phyloP scores from a whole-genome alignment of 2,797 vertebrate species.

The Enteromius mattozi region DNA sequence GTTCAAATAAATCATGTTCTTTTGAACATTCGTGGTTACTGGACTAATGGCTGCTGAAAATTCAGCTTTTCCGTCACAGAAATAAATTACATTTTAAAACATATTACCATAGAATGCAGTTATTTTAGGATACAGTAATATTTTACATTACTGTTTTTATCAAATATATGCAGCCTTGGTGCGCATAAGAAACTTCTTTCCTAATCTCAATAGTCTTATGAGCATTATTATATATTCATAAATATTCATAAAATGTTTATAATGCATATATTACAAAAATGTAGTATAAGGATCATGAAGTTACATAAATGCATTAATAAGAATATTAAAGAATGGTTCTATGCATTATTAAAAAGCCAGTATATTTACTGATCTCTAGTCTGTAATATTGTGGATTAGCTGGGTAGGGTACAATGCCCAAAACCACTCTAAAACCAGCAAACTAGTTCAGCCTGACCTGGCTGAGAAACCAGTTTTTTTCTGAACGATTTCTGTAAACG shows the following conservation, averaged over 20 bases:
- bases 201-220: neutral
- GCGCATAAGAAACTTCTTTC: neutral
- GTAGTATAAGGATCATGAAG: neutral
- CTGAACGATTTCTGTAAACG: constrained; percentile 2
- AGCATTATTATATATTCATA: no score
- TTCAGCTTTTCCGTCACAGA: neutral
- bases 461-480: neutral
- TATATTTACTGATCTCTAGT: neutral
- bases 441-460: neutral
- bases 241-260: no score
- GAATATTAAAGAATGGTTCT: neutral
- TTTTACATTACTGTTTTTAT: neutral
- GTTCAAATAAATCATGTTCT: neutral
- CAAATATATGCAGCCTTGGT: neutral
- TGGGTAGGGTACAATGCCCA: neutral
- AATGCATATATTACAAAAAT: neutral
- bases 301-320: neutral
- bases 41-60: neutral
- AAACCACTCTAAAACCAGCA: neutral
- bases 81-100: neutral
- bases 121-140: neutral
- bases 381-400: neutral
- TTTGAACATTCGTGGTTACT: neutral
- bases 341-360: neutral
- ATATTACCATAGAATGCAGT: neutral